A percentile compares a stretch with the other conserved stretches of the same genome.
Evolutionary conservation across 2,113 vertebrate species (phyloP).

Genomic region (Asarcornis scutulata): DNA sequence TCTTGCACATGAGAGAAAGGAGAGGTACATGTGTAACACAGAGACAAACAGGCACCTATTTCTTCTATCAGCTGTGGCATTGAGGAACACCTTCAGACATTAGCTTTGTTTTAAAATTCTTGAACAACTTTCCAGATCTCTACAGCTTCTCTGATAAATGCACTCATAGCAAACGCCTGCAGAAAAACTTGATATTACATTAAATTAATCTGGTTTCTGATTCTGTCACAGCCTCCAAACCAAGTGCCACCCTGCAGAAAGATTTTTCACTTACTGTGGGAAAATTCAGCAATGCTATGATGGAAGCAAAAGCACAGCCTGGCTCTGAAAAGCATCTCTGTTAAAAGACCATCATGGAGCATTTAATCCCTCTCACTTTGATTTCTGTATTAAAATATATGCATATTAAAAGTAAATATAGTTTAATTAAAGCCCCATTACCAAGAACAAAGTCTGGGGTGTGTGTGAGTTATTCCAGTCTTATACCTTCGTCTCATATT

Average conservation of each 20-base stretch:
- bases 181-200: background rate
- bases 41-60: background rate
- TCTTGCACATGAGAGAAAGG: background rate
- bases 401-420: background rate
- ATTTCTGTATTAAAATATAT: background rate
- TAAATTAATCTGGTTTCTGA: conserved; percentile 32
- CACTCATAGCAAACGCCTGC: background rate
- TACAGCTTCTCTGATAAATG: background rate
- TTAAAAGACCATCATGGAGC: background rate
- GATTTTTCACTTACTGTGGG: background rate
- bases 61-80: background rate
- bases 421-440: background rate
- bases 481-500: background rate
- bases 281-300: background rate
- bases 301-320: background rate
- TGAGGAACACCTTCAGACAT: background rate
- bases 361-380: background rate
- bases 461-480: background rate
- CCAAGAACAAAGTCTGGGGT: background rate
- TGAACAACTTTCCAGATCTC: background rate
- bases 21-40: background rate
- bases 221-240: background rate
- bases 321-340: background rate
- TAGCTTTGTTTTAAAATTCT: background rate
- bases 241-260: background rate